Base-by-base conservation (phyloP, 2,888 invertebrate genomes). In the Hedychridium roseum region DNA sequence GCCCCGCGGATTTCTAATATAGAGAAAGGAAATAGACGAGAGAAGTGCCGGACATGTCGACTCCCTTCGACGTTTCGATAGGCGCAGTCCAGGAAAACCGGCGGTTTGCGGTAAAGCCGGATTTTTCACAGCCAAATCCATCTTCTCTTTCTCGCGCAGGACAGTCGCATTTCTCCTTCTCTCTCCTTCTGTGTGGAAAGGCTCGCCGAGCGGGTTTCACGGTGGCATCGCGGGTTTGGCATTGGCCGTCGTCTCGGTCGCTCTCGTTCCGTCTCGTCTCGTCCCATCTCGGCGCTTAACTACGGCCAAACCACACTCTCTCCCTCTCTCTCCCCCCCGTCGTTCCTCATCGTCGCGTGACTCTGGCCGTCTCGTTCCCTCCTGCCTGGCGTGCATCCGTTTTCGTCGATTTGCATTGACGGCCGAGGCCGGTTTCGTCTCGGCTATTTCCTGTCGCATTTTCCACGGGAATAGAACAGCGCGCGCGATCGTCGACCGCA, bases 391-490 rank as follows among this genome's bases (percentile, higher is more conserved):
- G 40, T 50, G 48, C 32, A 20, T n/a, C 15, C 30, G 35, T 52
- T 48, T 56, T 62, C 39, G 54, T 60, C 60, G 54, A 60, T 63
- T 63, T 63, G 58, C 58, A 64, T 64, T 54, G 64, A 47, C 23
- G 18, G 49, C 43, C 39, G 48, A 52, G 62, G 66, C 64, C 68
- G 63, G 62, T 68, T 66, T 71, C 66, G 73, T 72, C 70, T 66
- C 68, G 68, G 64, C 66, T 71, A 72, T 72, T 72, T 72, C 69
- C 71, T 70, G 70, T 70, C 66, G 70, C 68, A 71, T 71, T 71
- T 71, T 68, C 70, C 62, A 67, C 68, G 57, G 64, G 68, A 73
- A 73, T 71, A 71, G 70, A 64, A 62, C 66, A 59, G 38, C 54
- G 54, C 44, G 54, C 50, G 50, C 64, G 64, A 70, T 67, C 66